A percentile compares a stretch with the other conserved stretches of the same genome.
Evolutionary conservation across 1,140 invertebrate species (phyloP).

Genomic region (Drosophila ficusphila): DNA sequence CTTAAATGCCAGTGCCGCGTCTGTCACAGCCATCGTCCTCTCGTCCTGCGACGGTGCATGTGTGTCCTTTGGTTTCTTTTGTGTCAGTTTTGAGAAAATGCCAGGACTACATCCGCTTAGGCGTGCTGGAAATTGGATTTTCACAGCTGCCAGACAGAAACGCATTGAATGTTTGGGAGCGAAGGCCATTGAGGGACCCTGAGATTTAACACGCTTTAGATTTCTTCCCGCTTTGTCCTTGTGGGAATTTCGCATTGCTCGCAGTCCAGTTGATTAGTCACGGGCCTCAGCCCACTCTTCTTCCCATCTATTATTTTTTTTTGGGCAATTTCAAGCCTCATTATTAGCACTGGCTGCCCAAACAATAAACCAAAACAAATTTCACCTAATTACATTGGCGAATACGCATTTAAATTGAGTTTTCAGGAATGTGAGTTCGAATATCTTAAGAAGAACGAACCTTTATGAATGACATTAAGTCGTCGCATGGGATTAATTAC

Average conservation of each 20-base stretch:
- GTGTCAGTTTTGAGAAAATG: conserved; percentile 40
- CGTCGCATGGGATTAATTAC: neutral
- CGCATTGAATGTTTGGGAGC: conserved; percentile 30
- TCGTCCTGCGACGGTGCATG: conserved; percentile 26
- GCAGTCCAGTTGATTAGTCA: conserved; percentile 36
- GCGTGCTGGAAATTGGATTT: conserved; percentile 71
- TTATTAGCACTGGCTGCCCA: conserved; percentile 44
- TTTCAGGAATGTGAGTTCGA: conserved; percentile 13
- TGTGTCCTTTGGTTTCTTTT: conserved; percentile 48
- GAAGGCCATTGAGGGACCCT: conserved; percentile 45
- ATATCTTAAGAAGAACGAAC: neutral
- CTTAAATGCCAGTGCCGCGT: conserved; percentile 70
- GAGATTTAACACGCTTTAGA: conserved; percentile 71
- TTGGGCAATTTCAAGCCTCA: conserved; percentile 69
- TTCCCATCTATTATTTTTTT: conserved; percentile 18
- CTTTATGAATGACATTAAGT: neutral
- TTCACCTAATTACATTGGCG: conserved; percentile 41
- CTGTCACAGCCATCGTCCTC: conserved; percentile 40
- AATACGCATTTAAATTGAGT: conserved; percentile 43
- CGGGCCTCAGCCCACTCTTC: conserved; percentile 22
- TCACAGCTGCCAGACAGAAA: conserved; percentile 70
- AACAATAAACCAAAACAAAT: conserved; percentile 51
- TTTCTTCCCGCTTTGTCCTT: conserved; percentile 13
- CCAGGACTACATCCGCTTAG: conserved; percentile 69
- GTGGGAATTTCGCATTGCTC: conserved; percentile 33